Percentiles rank a stretch among this genome's conserved stretches.
Conservation (phyloP, 2,888 invertebrate species). For the Drosophila cognata region DNA sequence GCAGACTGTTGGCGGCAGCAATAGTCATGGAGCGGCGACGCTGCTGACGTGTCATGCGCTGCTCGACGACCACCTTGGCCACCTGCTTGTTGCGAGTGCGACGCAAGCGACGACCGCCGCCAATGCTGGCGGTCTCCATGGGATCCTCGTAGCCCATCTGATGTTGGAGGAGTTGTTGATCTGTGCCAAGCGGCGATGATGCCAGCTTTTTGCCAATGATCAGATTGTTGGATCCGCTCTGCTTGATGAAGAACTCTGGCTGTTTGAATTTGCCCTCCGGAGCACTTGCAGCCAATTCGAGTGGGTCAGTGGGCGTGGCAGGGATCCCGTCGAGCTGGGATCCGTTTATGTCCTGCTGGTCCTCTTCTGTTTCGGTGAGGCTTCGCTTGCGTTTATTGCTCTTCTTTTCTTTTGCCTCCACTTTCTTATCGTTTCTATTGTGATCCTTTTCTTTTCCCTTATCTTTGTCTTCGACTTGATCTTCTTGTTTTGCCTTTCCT, state of each 20-base stretch:
- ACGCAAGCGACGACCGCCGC: conserved; percentile 34
- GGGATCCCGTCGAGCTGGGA: neutral
- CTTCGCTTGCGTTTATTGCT: neutral
- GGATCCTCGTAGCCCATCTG: conserved; percentile 34
- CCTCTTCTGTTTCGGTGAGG: neutral
- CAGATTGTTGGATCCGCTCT: conserved; percentile 42
- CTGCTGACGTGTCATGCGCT: conserved; percentile 63
- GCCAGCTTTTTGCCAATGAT: conserved; percentile 57
- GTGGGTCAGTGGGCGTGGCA: neutral
- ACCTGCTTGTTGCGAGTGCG: conserved; percentile 37
- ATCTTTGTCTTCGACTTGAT: neutral
- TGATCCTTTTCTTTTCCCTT: neutral
- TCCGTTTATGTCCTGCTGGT: neutral
- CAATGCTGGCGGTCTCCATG: conserved; percentile 47
- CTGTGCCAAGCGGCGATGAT: neutral
- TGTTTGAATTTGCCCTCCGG: neutral
- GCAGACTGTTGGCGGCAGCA: conserved; percentile 38
- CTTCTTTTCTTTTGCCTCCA: neutral
- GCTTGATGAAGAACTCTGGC: conserved; percentile 65
- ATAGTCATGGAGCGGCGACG: conserved; percentile 57
- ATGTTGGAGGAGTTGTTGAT: conserved; percentile 4
- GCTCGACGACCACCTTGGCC: conserved; percentile 32
- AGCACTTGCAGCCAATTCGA: neutral
- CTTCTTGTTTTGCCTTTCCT: neutral
- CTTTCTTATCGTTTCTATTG: neutral